These are phyloP conservation scores for Drosophila nigricruria DNA, from an alignment of 2,888 invertebrate species.

Conservation along the genomic window DNA sequence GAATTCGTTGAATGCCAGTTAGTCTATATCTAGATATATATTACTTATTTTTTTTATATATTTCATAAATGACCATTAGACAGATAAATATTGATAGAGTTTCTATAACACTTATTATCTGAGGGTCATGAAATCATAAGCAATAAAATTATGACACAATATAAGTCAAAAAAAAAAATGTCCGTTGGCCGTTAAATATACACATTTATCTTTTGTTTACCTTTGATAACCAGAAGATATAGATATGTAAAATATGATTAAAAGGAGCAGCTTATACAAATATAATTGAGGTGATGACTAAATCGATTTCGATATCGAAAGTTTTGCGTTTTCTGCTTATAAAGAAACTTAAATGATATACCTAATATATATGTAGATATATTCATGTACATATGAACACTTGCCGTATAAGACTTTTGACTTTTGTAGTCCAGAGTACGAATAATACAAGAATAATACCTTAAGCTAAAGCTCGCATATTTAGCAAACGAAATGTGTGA, in stretches of 20 bases:
- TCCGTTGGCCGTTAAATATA: neutral
- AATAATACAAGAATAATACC: no score
- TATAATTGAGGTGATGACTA: neutral
- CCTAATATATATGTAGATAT: neutral
- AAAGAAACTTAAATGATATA: neutral
- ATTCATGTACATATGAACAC: neutral
- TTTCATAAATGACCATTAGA: neutral
- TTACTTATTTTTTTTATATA: no score
- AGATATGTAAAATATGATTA: neutral
- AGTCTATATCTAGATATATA: neutral
- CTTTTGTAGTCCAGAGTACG: neutral
- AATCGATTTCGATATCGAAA: neutral
- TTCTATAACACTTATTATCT: neutral
- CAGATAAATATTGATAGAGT: neutral
- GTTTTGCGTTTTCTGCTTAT: neutral
- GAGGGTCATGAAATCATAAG: neutral
- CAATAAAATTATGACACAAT: neutral
- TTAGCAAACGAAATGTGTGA: neutral
- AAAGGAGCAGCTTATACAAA: neutral
- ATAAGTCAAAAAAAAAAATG: no score
- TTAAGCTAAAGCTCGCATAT: neutral
- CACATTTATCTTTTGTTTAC: neutral
- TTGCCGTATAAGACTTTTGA: neutral
- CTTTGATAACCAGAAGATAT: neutral
- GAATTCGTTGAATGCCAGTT: neutral